A percentile compares a stretch with the other conserved stretches of the same genome.
Evolutionary conservation across 2,113 vertebrate genomes (phyloP).

Genomic region (Hylia prasina): DNA sequence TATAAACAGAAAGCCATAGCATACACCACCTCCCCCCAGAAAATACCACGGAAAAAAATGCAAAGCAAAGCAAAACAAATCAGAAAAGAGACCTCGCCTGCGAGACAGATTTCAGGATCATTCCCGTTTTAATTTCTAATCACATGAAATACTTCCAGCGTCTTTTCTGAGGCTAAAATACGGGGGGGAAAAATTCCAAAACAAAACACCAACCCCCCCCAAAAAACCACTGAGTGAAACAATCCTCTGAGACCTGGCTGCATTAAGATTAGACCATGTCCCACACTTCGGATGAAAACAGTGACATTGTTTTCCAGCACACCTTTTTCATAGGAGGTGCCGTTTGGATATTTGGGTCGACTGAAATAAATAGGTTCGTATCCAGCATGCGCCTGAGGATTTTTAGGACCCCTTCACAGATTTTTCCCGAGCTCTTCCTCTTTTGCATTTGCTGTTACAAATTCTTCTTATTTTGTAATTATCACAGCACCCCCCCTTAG

Average conservation of each 20-base stretch:
- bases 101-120: background rate
- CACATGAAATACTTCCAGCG: background rate
- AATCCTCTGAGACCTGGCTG: background rate
- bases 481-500: background rate
- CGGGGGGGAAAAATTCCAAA: fast-evolving
- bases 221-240: background rate
- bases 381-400: background rate
- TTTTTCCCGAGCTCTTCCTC: background rate
- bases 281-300: background rate
- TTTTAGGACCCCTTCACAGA: background rate
- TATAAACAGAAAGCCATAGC: background rate
- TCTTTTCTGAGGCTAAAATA: background rate
- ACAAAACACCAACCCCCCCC: background rate
- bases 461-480: slow-evolving; percentile 51
- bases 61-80: background rate
- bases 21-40: fast-evolving
- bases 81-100: background rate
- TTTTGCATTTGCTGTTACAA: background rate
- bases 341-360: background rate
- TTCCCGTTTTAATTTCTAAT: background rate
- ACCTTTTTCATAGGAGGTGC: background rate
- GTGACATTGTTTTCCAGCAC: background rate
- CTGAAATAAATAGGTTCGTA: background rate
- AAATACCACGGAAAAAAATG: background rate
- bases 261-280: background rate